Base-by-base conservation (phyloP, 2,113 vertebrate species). In the Mirounga angustirostris region DNA sequence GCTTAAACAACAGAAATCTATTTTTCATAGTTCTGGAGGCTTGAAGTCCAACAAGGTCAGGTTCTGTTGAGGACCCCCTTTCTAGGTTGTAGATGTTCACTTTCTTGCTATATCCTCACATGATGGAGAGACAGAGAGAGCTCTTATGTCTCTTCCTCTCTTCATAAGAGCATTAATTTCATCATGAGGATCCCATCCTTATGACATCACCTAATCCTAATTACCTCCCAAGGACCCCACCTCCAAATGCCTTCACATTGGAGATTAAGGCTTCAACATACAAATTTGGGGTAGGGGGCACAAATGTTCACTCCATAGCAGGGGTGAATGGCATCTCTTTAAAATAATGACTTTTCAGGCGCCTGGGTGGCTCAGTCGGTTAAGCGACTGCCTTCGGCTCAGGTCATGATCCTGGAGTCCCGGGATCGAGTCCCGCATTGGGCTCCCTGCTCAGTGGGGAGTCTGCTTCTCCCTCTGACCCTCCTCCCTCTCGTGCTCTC, bases 301-400 rank as follows among this genome's bases (percentile, higher is more conserved):
- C 21, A 65, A 65, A 33, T 81, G 67, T 46, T 89, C 33, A n/a
- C 8, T 79, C 81, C 50, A 7, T 10, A 40, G 33, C 19, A 21
- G 16, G 91, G 12, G 89, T 50, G 28, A 71, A 67, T 43, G 13
- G 0, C 30, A n/a, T 63, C 33, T 67, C 28, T 73, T 92, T 74
- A 52, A 85, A 74, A 59, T 26, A 59, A 85, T 19, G 36, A 83
- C 59, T 97, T 97, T 92, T 97, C 71, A 3, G 36, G 36, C 36
- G 36, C 36, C 36, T 40, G 36, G 36, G 36, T 40, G 36, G 36
- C 36, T 40, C 36, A 40, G 36, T 40, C 36, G 36, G 36, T 40
- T 40, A 40, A 40, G 36, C 36, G 36, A 40, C 36, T 40, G 36
- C 36, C 36, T 40, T 40, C 36, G 36, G 36, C 36, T 40, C 36